Percentiles rank a stretch among this genome's conserved stretches.
These are phyloP conservation scores for Onychomys torridus DNA, from an alignment of 2,797 vertebrate genomes.

Conservation along the genomic window DNA sequence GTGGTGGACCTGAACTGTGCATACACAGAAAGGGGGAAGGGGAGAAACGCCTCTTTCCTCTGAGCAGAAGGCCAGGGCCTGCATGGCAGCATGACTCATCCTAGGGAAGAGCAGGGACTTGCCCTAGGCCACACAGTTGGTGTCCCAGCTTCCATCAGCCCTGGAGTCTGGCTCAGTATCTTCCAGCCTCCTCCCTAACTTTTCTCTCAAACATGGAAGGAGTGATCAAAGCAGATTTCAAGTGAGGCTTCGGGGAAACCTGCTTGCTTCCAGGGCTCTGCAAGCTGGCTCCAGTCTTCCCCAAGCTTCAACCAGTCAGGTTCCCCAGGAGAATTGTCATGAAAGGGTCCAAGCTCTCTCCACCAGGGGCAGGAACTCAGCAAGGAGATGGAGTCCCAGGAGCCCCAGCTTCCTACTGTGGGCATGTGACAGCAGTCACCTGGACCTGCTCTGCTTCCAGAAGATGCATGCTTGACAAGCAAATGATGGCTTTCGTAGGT, in stretches of 20 bases:
- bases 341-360: not conserved
- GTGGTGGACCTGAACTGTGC: not conserved
- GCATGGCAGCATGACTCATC: not conserved
- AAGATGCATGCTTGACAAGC: not conserved
- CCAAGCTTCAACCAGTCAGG: not conserved
- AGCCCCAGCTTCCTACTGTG: not conserved
- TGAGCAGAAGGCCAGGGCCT: not conserved
- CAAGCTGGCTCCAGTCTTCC: not conserved
- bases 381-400: not conserved
- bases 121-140: not conserved
- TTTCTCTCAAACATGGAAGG: not conserved
- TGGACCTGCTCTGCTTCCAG: not conserved
- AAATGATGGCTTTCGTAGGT: too few species aligned
- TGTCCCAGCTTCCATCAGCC: not conserved
- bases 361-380: too few species aligned
- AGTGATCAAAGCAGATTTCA: not conserved
- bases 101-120: not conserved
- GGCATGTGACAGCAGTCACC: accelerated
- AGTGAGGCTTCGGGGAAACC: accelerated
- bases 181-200: not conserved
- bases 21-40: too few species aligned
- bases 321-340: not conserved
- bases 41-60: not conserved
- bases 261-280: not conserved
- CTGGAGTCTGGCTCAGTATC: not conserved